Base-by-base conservation (phyloP, 2,797 vertebrate genomes). In the Delichon dasypus region DNA sequence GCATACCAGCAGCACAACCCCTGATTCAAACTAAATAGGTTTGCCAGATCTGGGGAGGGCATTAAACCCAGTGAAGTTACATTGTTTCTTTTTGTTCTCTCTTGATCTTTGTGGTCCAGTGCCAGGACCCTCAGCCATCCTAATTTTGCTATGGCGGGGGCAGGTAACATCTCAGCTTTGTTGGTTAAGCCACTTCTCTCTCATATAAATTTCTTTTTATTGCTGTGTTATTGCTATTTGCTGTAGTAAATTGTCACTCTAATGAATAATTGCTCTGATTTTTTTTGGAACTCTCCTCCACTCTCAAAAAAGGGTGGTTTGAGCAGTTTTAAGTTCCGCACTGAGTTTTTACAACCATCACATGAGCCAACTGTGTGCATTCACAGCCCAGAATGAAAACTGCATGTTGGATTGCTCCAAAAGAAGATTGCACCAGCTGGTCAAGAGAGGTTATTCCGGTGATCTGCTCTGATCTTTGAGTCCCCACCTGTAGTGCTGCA, bases 301-400 rank as follows among this genome's bases (percentile, higher is more conserved):
- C 23, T 53, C 17, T 40, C 0, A 0, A 76, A 54, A 40, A 29
- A 16, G 19, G 1, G 7, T 40, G 3, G 13, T 68, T 38, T 60
- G 23, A 38, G 23, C 0, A 0, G 23, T 38, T 76, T 54, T 29
- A 20, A 61, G 16, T 14, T 85, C 23, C 29, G 16, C 2, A 4
- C 23, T 11, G 10, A 25, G 23, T 38, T 45, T 67, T 53, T 16
- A 45, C 8, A 51, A 14, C 22, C 15, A n/a, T 13, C 10, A 18
- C n/a, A 9, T 62, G 8, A 64, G 20, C 9, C 27, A n/a, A 38
- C 5, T 11, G 16, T 25, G 7, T 64, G 23, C 1, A 0, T 23
- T 45, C 17, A 64, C n/a, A 45, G 12, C n/a, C 38, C 14, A 45
- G 87, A 51, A 30, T n/a, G 23, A 36, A 62, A 70, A 76, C n/a